Evolutionary conservation across 2,888 invertebrate genomes (phyloP).

Genomic region (Petrolisthes manimaculis): DNA sequence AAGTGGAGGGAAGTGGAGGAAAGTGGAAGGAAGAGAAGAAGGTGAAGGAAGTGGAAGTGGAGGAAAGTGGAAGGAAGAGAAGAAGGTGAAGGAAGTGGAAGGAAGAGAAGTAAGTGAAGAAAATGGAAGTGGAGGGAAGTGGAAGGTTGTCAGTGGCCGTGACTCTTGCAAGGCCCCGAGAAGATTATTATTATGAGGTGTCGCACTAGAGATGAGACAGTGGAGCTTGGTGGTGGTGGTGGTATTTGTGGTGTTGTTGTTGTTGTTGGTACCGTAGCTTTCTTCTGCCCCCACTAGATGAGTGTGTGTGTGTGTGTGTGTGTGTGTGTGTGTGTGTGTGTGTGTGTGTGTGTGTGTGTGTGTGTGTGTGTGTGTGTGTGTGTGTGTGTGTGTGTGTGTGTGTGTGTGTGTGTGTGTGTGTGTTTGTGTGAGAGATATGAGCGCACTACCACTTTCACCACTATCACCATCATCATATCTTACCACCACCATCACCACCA

Average conservation of each 20-base stretch:
- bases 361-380: background rate
- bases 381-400: constrained; percentile 1
- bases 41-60: background rate
- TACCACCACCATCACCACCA: background rate
- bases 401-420: constrained; percentile 9
- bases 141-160: background rate
- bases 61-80: constrained; percentile 1
- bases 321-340: background rate
- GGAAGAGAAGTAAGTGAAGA: background rate
- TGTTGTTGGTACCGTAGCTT: too few species aligned
- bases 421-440: background rate
- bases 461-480: background rate
- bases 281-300: too few species aligned
- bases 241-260: too few species aligned
- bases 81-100: background rate
- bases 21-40: background rate
- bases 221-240: background rate
- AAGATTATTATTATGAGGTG: too few species aligned
- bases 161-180: too few species aligned
- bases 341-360: background rate
- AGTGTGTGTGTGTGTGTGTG: constrained; percentile 10
- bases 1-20: background rate
- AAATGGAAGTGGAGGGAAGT: background rate
- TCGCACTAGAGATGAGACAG: too few species aligned
- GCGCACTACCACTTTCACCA: background rate